Evolutionary conservation across 2,113 vertebrate species (phyloP), one percentile per base, ranked within the genome.

Genomic region (Phoxinus phoxinus): DNA sequence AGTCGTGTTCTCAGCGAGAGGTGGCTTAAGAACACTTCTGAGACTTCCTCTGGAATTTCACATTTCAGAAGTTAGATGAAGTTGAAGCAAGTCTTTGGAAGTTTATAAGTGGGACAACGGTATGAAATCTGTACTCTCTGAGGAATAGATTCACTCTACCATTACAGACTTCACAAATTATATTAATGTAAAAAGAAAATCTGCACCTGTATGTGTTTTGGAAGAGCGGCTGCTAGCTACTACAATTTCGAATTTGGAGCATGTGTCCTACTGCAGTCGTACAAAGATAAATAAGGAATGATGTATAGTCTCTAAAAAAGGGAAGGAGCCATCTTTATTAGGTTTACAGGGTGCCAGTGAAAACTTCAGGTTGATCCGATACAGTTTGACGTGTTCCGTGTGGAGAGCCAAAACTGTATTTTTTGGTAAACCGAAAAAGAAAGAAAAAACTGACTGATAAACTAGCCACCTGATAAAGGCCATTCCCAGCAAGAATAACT

Each of bases 11-110:
- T 83, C 63, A 27, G 51, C 11, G 44, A 44, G 59, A 79, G 53
- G 69, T 86, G 86, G 59, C 48, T 69, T 65, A 71, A 51, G 51
- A 48, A 21, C 30, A 83, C 37, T 81, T 87, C 87, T 83, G 77
- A 83, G 73, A 59, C 61, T 37, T 81, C 41, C 59, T 17, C 35
- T 6, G 53, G 67, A 69, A 71, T 81, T 58, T 78, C 51, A 79
- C 56, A 83, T 51, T 88, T 15, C 6, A 10, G 30, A 74, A 88
- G 74, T 85, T 71, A 56, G 25, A 75, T 32, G 80, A 86, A 83
- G 59, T 79, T 69, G 1, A 78, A 35, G 8, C 44, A 6, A 67
- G 37, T 27, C 58, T 65, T 81, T 81, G 32, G 37, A 81, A 81
- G 41, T 81, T 81, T 48, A 19, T 30, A 81, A 81, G 63, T 71